A percentile compares a stretch with the other conserved stretches of the same genome.
Evolutionary conservation across 2,113 vertebrate genomes (phyloP).

Genomic region (Asarcornis scutulata): DNA sequence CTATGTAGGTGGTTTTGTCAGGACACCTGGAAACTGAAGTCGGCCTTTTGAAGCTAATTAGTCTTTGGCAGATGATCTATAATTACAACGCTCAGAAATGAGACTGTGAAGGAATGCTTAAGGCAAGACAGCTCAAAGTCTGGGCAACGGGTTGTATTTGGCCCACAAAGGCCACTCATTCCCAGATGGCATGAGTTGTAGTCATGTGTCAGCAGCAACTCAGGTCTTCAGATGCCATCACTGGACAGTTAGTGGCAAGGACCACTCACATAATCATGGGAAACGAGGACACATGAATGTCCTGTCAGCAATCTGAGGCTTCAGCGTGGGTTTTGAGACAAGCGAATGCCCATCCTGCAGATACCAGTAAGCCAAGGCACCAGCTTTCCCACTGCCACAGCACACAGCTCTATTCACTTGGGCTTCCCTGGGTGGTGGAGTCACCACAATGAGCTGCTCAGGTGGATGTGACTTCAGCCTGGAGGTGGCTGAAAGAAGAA

Average conservation of each 20-base stretch:
- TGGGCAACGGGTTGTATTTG: background rate
- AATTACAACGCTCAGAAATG: background rate
- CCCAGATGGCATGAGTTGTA: accelerated
- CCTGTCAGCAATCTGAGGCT: background rate
- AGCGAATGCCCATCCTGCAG: background rate
- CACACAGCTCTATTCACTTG: background rate
- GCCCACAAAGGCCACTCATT: background rate
- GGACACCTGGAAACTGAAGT: background rate
- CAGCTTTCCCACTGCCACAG: background rate
- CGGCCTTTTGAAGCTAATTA: background rate
- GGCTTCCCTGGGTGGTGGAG: background rate
- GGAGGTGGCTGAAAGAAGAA: background rate
- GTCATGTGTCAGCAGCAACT: background rate
- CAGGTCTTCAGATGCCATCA: background rate
- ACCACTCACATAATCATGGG: no score
- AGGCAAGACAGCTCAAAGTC: background rate
- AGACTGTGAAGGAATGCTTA: background rate
- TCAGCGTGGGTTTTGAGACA: background rate
- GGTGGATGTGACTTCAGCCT: background rate
- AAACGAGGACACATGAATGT: background rate
- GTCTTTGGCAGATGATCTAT: background rate
- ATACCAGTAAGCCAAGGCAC: background rate
- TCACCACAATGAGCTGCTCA: background rate
- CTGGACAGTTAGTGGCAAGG: background rate
- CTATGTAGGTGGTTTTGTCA: background rate